Evolutionary conservation across 2,888 invertebrate species (phyloP).

Genomic region (Epinotia bilunana): DNA sequence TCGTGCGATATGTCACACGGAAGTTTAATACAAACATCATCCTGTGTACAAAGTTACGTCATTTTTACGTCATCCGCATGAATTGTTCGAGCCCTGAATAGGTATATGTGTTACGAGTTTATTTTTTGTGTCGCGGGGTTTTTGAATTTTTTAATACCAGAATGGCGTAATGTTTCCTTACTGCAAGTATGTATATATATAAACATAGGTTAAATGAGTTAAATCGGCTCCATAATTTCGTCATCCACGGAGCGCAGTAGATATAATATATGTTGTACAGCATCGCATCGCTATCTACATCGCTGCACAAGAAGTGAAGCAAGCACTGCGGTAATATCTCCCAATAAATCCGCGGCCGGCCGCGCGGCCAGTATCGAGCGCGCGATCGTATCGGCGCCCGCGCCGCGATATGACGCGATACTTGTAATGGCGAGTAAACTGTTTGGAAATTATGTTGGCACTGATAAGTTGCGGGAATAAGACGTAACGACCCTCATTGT

Average conservation of each 20-base stretch:
- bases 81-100: too few relatives aligned
- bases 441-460: conserved; percentile 43
- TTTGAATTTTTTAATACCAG: too few relatives aligned
- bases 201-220: background rate
- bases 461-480: conserved; percentile 43
- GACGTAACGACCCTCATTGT: conserved; percentile 34
- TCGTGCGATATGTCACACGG: too few relatives aligned
- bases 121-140: too few relatives aligned
- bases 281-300: conserved; percentile 37
- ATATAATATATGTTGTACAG: conserved; percentile 21
- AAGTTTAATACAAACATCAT: too few relatives aligned
- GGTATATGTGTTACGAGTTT: too few relatives aligned
- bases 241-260: conserved; percentile 10
- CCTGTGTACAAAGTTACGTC: too few relatives aligned
- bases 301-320: conserved; percentile 35
- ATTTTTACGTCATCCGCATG: too few relatives aligned
- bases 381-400: conserved; percentile 19
- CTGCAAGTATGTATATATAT: too few relatives aligned
- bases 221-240: conserved; percentile 20
- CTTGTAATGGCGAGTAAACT: conserved; percentile 42
- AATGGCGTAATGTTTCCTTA: too few relatives aligned
- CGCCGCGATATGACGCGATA: conserved; percentile 38
- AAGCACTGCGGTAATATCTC: conserved; percentile 30
- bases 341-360: conserved; percentile 32
- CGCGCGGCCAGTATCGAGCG: conserved; percentile 12